These are phyloP conservation scores for Silurus meridionalis DNA, from an alignment of 2,113 vertebrate species.

Conservation along the genomic window DNA sequence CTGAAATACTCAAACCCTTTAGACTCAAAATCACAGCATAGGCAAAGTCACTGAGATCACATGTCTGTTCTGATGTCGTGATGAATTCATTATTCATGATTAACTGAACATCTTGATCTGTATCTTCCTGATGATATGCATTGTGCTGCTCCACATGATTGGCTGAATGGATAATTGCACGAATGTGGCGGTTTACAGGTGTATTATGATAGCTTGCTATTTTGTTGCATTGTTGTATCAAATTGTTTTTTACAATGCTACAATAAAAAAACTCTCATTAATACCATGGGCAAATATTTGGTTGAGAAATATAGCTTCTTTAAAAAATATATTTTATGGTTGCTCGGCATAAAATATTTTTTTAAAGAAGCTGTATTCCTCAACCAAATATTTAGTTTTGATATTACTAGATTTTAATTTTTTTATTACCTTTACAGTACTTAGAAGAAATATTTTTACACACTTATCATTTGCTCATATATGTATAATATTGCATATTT, in stretches of 20 bases:
- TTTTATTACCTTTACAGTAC: too few relatives aligned
- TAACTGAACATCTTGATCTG: neutral
- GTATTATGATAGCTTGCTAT: neutral
- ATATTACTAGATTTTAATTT: too few relatives aligned
- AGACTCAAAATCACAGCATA: neutral
- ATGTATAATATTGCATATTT: too few relatives aligned
- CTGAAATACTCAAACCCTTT: neutral
- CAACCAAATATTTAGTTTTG: too few relatives aligned
- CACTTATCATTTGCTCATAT: too few relatives aligned
- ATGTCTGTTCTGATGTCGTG: neutral
- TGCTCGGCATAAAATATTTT: too few relatives aligned
- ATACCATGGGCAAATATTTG: neutral
- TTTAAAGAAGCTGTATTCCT: too few relatives aligned
- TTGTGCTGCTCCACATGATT: neutral
- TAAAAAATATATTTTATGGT: too few relatives aligned
- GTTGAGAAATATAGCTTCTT: neutral
- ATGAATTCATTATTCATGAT: neutral
- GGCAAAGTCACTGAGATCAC: neutral
- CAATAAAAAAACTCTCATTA: neutral
- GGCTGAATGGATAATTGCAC: neutral
- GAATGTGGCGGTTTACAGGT: neutral
- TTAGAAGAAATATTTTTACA: too few relatives aligned
- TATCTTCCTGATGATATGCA: neutral
- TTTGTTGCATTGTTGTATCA: neutral
- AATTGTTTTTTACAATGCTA: neutral